Evolutionary conservation across 2,888 invertebrate species (phyloP).

Genomic region (Drosophila conformis): DNA sequence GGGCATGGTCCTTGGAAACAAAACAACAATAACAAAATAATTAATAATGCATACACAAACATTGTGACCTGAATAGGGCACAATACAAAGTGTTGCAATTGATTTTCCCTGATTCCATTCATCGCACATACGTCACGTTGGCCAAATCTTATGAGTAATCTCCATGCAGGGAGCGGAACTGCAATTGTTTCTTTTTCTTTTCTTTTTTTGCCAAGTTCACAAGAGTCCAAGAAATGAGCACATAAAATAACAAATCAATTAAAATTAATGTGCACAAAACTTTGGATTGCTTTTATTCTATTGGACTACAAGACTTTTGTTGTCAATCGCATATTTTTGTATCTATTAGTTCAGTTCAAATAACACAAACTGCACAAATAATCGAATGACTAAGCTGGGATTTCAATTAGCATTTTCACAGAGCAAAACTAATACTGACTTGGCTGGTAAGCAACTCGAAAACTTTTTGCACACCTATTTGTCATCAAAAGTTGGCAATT

Average conservation of each 20-base stretch:
- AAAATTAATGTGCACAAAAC: constrained; percentile 69
- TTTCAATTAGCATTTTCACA: constrained; percentile 46
- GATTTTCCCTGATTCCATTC: constrained; percentile 20
- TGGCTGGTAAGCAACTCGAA: neutral
- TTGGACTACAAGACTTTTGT: constrained; percentile 41
- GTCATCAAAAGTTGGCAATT: constrained; percentile 28
- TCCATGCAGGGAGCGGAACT: constrained; percentile 34
- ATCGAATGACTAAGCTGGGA: constrained; percentile 7
- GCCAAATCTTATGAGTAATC: constrained; percentile 36
- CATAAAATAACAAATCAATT: constrained; percentile 58
- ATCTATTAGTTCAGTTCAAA: constrained; percentile 42
- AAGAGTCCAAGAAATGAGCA: constrained; percentile 12
- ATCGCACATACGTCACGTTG: constrained; percentile 43
- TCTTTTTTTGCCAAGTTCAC: constrained; percentile 27
- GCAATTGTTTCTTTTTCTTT: constrained; percentile 3
- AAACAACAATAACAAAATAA: constrained; percentile 33
- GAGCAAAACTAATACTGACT: constrained; percentile 8
- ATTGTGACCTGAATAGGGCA: constrained; percentile 43
- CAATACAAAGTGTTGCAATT: constrained; percentile 25
- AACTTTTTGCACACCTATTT: constrained; percentile 35
- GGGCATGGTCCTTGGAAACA: constrained; percentile 85
- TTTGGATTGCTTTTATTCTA: constrained; percentile 45
- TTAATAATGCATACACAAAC: constrained; percentile 31
- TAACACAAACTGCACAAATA: constrained; percentile 10
- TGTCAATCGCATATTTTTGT: constrained; percentile 30